These are phyloP conservation scores for Danio jaintianensis DNA, from an alignment of 2,797 vertebrate species.

Conservation along the genomic window DNA sequence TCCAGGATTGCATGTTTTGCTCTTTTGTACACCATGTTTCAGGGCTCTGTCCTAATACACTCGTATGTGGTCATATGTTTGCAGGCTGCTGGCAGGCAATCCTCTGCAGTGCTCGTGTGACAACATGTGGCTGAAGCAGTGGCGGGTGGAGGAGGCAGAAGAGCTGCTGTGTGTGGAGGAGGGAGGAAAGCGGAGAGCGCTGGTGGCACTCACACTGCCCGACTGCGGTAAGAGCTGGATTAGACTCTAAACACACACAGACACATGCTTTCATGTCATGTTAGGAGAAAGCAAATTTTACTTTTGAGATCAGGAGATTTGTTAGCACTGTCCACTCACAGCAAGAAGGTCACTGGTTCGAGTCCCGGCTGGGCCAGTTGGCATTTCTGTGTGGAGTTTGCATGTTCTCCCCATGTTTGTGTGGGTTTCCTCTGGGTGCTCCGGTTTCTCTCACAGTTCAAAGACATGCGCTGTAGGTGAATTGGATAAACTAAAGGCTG, in stretches of 20 bases:
- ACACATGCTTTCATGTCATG: background rate
- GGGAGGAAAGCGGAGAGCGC: slow-evolving; percentile 81
- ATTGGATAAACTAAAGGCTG: too few relatives aligned
- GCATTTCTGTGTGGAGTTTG: too few relatives aligned
- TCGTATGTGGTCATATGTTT: slow-evolving; percentile 7
- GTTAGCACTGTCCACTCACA: too few relatives aligned
- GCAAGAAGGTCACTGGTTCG: too few relatives aligned
- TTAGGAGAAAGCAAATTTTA: background rate
- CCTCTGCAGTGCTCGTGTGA: slow-evolving; percentile 94
- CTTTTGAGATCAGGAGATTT: background rate
- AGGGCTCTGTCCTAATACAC: background rate
- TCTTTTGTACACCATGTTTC: background rate
- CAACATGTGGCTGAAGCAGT: slow-evolving; percentile 96
- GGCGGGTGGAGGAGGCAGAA: slow-evolving; percentile 86
- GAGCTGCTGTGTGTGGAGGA: slow-evolving; percentile 89
- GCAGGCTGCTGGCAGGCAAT: slow-evolving; percentile 89
- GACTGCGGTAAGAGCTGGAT: slow-evolving; percentile 87
- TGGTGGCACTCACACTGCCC: slow-evolving; percentile 83
- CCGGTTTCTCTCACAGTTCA: too few relatives aligned
- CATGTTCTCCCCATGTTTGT: too few relatives aligned
- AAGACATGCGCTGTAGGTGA: too few relatives aligned
- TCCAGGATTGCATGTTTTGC: too few relatives aligned
- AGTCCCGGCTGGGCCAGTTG: too few relatives aligned
- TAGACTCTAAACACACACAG: too few relatives aligned
- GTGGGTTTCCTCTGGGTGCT: too few relatives aligned